Base-by-base conservation (phyloP, 2,888 invertebrate genomes). In the Thyatira batis region DNA sequence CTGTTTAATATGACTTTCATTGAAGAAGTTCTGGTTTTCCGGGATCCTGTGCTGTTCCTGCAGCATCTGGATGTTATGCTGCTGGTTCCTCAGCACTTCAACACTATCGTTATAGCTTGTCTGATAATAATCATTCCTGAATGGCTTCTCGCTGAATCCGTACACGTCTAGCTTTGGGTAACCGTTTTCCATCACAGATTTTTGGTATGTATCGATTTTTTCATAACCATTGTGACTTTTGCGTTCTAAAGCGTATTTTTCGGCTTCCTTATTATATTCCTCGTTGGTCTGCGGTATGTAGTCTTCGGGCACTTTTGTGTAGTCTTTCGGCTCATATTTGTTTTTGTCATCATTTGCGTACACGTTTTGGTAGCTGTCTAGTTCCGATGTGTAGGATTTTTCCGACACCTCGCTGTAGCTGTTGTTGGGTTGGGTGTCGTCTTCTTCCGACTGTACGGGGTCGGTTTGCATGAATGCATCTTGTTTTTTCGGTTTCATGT, bases 391-490 rank as follows among this genome's bases (percentile, higher is more conserved):
- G 50, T 68, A 71, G 0, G 67, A 62, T 13, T 69, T 78, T 0
- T 76, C 78, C 0, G 75, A 68, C 0, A 74, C 67, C 45, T 80
- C 85, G n/a, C 82, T 84, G 50, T 84, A 83, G 2, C 76, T 81
- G 56, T 82, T 82, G 61, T 84, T 82, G 0, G 82, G 79, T 50
- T 82, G 80, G 0, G 79, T 74, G 1, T 86, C 84, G 2, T 88
- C 89, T 3, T 87, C 91, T 2, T 87, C 88, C 0, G 80, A 81
- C 0, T 74, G 76, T 0, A 87, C 78, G 0, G 92, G 91, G 55
- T 92, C 92, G 0, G 92, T 92, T 59, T 92, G 92, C 88, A 92
- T 92, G 49, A 87, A 74, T 0, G 92, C 92, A 55, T 92, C 92
- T 39, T 92, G 92, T 33, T 91, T 92, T 23, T 83, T 81, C 0